A percentile compares a stretch with the other conserved stretches of the same genome.
These are phyloP conservation scores for Rhynchonycteris naso DNA, from an alignment of 2,797 vertebrate species.

Conservation along the genomic window DNA sequence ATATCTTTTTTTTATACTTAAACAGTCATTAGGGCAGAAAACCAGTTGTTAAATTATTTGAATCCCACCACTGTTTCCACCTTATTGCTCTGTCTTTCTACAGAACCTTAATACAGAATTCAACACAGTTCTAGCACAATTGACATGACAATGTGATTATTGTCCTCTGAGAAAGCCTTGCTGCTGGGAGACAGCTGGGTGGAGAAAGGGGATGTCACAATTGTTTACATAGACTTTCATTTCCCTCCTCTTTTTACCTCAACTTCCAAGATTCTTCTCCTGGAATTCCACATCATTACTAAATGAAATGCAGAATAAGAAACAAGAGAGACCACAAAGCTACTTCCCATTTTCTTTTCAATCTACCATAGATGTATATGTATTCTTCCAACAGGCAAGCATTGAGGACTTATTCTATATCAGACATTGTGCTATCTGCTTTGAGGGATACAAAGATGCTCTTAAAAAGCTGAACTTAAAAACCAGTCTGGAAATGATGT, in stretches of 20 bases:
- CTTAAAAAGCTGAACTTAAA: slow-evolving; percentile 9
- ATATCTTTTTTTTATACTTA: no score
- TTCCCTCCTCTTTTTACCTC: neutral
- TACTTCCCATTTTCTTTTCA: neutral
- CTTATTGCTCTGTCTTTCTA: neutral
- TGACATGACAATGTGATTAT: neutral
- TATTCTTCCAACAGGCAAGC: neutral
- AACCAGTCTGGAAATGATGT: neutral
- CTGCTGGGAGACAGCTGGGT: neutral
- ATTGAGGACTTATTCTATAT: neutral
- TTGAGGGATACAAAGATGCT: neutral
- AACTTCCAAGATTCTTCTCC: neutral
- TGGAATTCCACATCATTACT: neutral
- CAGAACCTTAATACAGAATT: neutral
- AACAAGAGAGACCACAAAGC: neutral
- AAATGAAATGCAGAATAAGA: neutral
- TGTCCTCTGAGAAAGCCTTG: neutral
- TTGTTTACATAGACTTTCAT: neutral
- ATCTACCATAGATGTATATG: neutral
- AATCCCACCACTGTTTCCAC: no score
- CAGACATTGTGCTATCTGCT: neutral
- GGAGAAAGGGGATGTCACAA: neutral
- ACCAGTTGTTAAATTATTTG: no score
- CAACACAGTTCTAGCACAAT: neutral
- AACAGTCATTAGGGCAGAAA: no score